A percentile compares a stretch with the other conserved stretches of the same genome.
These are phyloP conservation scores for Heliconius hermathena DNA, from an alignment of 1,140 invertebrate genomes.

Conservation along the genomic window DNA sequence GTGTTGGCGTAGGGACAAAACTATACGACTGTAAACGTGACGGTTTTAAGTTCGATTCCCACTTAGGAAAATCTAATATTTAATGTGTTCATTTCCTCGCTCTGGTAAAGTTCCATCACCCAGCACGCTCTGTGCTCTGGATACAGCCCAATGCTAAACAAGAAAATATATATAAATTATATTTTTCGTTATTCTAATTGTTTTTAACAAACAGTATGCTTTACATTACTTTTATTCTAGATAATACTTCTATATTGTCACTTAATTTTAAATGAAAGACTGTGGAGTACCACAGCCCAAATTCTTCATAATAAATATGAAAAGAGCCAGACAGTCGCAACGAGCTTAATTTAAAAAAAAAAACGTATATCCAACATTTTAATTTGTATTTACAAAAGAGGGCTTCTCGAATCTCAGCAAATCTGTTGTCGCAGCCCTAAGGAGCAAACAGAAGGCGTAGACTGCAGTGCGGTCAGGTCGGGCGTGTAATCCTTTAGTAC, in stretches of 20 bases:
- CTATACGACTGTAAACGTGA: no score
- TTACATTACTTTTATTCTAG: neutral
- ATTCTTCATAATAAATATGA: neutral
- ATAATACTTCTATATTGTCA: neutral
- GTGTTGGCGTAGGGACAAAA: no score
- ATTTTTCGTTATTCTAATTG: no score
- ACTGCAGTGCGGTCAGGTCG: constrained; percentile 51
- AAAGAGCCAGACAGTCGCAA: constrained; percentile 1
- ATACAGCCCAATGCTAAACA: no score
- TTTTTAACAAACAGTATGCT: neutral
- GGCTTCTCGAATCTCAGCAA: neutral
- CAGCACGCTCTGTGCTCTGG: no score
- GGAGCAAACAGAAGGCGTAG: constrained; percentile 21
- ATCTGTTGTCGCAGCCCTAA: constrained; percentile 22
- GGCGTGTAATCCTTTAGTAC: constrained; percentile 67
- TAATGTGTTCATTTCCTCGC: no score
- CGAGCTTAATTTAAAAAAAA: neutral
- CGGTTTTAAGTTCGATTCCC: no score
- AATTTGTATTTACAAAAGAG: neutral
- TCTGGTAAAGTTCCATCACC: no score
- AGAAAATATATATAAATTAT: no score
- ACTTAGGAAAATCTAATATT: no score
- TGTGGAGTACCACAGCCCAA: neutral
- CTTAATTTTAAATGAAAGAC: neutral
- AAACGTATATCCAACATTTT: neutral